phyloP scores from a whole-genome alignment of 1,140 invertebrate species.

The Pristionchus pacificus region DNA sequence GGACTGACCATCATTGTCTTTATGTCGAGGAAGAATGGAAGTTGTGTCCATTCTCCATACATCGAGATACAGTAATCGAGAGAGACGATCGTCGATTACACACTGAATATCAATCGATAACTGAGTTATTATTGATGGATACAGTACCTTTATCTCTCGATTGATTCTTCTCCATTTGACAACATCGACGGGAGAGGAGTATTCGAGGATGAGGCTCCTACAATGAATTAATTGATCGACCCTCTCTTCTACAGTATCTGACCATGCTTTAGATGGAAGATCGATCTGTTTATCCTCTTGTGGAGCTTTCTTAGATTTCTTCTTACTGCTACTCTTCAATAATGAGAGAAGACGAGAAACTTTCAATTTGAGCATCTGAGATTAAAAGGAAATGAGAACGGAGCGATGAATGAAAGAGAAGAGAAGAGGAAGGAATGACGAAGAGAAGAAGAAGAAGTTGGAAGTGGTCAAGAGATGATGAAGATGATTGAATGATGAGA shows the following conservation, averaged over 20 bases:
- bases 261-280: neutral
- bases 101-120: neutral
- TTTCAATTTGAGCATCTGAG: neutral
- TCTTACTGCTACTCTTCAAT: neutral
- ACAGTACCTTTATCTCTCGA: neutral
- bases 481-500: too few relatives aligned
- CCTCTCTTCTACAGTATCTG: too few relatives aligned
- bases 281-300: neutral
- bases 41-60: neutral
- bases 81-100: neutral
- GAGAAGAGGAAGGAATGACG: neutral
- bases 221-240: neutral
- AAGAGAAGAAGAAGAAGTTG: neutral
- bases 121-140: neutral
- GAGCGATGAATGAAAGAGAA: neutral
- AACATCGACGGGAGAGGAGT: neutral
- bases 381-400: neutral
- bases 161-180: neutral
- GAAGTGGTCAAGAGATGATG: neutral
- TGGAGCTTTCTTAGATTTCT: neutral
- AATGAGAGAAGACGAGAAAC: neutral
- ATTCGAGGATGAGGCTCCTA: neutral
- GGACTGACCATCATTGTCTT: neutral
- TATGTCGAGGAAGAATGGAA: neutral
- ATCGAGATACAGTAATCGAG: neutral